A percentile compares a stretch with the other conserved stretches of the same genome.
These are phyloP conservation scores for Agrochola lota DNA, from an alignment of 2,888 invertebrate species.

Conservation along the genomic window DNA sequence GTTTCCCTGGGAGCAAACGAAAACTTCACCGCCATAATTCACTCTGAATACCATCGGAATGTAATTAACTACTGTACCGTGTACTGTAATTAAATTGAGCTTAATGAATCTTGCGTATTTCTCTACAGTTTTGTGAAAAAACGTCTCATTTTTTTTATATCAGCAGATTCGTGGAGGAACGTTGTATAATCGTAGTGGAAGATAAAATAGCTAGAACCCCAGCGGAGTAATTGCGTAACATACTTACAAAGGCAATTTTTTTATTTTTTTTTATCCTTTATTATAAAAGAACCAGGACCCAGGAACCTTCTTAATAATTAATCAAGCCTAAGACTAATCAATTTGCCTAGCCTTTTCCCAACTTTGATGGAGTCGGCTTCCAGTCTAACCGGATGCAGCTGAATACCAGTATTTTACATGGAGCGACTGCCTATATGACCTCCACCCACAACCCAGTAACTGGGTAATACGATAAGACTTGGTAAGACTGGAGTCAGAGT, in stretches of 20 bases:
- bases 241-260: background rate
- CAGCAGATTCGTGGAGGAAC: background rate
- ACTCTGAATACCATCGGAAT: conserved; percentile 65
- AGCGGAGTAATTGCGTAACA: background rate
- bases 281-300: no score
- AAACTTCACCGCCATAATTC: conserved; percentile 62
- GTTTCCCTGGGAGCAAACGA: conserved; percentile 48
- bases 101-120: conserved; percentile 64
- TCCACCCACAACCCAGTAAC: no score
- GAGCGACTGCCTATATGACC: no score
- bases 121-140: conserved; percentile 43
- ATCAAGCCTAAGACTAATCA: no score
- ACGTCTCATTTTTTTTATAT: conserved; percentile 1
- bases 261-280: no score
- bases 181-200: background rate
- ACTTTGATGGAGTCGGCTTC: no score
- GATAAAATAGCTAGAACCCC: background rate
- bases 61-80: conserved; percentile 64
- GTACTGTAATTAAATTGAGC: conserved; percentile 66
- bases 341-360: no score
- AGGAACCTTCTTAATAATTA: no score
- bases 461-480: no score
- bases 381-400: no score
- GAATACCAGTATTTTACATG: no score
- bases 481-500: no score